Evolutionary conservation across 2,797 vertebrate species (phyloP).

Genomic region (Champsocephalus esox): DNA sequence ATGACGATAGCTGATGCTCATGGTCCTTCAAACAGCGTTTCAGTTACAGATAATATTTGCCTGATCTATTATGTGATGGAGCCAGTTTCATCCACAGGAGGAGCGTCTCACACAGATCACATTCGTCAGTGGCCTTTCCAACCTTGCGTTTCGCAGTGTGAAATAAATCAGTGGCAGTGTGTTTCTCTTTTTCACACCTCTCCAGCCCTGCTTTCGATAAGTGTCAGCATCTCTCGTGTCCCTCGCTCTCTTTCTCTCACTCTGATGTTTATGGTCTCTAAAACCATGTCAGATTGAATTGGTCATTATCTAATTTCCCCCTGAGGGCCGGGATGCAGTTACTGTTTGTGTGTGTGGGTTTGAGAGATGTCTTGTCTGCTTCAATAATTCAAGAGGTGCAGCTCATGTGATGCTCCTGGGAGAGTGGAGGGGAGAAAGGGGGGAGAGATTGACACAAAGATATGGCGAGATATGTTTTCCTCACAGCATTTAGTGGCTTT

Average conservation of each 20-base stretch:
- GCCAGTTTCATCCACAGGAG: conserved; percentile 35
- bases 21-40: conserved; percentile 20
- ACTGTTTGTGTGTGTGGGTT: conserved; percentile 65
- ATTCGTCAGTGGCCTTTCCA: conserved; percentile 31
- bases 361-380: conserved; percentile 73
- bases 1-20: conserved; percentile 52
- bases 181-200: conserved; percentile 53
- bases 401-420: conserved; percentile 61
- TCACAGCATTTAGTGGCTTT: conserved; percentile 54
- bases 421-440: conserved; percentile 7
- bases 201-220: conserved; percentile 48
- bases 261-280: conserved; percentile 70
- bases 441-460: conserved; percentile 35
- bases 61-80: conserved; percentile 43
- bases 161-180: conserved; percentile 53
- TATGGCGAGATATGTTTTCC: conserved; percentile 50
- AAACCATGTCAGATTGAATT: conserved; percentile 77
- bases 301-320: conserved; percentile 77
- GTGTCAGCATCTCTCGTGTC: conserved; percentile 45
- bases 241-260: conserved; percentile 31
- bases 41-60: conserved; percentile 27
- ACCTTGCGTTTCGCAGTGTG: conserved; percentile 28
- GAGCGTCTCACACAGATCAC: conserved; percentile 9
- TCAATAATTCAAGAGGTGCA: conserved; percentile 79
- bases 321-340: conserved; percentile 65